Evolutionary conservation across 2,888 invertebrate species (phyloP), one percentile per base, ranked within the genome.

Genomic region (Andrena flavipes): DNA sequence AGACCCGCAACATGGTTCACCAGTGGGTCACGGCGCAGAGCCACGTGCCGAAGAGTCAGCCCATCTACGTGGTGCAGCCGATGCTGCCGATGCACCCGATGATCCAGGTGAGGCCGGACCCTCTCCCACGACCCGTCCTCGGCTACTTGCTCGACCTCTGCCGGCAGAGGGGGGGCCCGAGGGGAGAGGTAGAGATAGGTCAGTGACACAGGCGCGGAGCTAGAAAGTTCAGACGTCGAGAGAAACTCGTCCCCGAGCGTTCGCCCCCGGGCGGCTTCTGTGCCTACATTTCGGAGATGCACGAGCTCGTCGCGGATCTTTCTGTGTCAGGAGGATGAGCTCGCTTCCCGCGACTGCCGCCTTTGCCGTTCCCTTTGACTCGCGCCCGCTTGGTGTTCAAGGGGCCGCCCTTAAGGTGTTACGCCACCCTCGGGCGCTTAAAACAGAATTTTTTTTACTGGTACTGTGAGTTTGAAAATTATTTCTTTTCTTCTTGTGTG

Each of bases 11-110:
- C 84, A 93, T 93, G 93, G 93, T 93, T 4, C 93, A 93, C 67
- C 93, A 93, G 82, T 93, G 93, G 93, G 93, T 93, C 69, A 92
- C 92, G 56, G 92, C 93, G 3, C 93, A 93, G 77, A 93, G 89
- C 64, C 93, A 92, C 83, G 88, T 91, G 70, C 91, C 92, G 3
- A 93, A 93, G 78, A 93, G 87, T 51, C 93, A 93, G 62, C 93
- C 92, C 65, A 92, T 93, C 56, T 93, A 93, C 82, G 91, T 93
- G 29, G 91, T 93, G n/a, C 93, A 93, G 63, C 93, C 93, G 20
- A 90, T 93, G 80, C 80, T 93, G 79, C 90, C 92, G 4, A 88
- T 93, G 87, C 93, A 93, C 82, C 92, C 92, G 16, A 91, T 93
- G 83, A 91, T 93, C 84, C 93, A 93, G 91, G 93, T 93, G 86